Evolutionary conservation across 2,888 invertebrate species (phyloP).

Genomic region (Panzeria rudis): DNA sequence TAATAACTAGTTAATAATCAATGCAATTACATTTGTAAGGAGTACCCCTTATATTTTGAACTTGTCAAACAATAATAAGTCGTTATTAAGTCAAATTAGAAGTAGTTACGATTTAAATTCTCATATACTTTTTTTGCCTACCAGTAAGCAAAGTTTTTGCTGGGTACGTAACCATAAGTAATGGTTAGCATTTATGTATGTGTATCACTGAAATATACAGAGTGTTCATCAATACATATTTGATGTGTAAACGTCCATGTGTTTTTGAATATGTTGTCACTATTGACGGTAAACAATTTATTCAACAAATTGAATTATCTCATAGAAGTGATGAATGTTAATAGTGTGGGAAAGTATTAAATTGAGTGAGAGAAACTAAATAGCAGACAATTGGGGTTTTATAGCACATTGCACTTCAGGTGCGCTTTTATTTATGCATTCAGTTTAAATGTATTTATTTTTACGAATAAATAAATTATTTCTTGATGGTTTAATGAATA

Average conservation of each 20-base stretch:
- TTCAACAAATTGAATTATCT: conserved; percentile 30
- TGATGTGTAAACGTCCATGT: background rate
- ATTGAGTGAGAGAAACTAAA: conserved; percentile 16
- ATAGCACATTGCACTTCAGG: conserved; percentile 9
- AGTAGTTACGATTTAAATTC: too few species aligned
- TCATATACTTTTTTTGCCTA: too few species aligned
- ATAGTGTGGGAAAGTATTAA: background rate
- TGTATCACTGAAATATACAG: too few species aligned
- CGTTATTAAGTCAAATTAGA: too few species aligned
- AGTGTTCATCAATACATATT: too few species aligned
- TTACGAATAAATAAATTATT: background rate
- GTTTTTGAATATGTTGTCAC: background rate
- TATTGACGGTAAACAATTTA: conserved; percentile 57
- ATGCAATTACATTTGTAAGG: too few species aligned
- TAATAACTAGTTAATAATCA: too few species aligned
- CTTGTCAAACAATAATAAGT: too few species aligned
- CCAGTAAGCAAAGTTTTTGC: too few species aligned
- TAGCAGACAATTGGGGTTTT: conserved; percentile 33
- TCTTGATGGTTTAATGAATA: background rate
- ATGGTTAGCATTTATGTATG: too few species aligned
- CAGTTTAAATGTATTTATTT: background rate
- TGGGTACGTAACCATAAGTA: too few species aligned
- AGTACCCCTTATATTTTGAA: too few species aligned
- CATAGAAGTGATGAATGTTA: background rate
- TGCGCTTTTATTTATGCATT: background rate